These are phyloP conservation scores for Pediacus dermestoides DNA, from an alignment of 2,888 invertebrate species.

Conservation along the genomic window DNA sequence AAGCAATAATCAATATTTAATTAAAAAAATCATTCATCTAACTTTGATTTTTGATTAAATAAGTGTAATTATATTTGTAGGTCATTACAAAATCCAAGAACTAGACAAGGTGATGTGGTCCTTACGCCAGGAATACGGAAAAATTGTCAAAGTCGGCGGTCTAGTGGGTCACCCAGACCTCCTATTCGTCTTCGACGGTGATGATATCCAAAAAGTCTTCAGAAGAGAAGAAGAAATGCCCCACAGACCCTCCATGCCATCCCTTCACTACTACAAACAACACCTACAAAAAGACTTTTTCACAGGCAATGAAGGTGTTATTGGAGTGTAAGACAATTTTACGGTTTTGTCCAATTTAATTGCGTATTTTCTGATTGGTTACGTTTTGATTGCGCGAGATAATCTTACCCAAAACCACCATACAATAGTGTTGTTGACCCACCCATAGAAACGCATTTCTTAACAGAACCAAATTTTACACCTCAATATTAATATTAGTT, in stretches of 20 bases:
- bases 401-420: too few species aligned
- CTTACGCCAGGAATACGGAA: conserved; percentile 56
- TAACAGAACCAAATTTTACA: too few species aligned
- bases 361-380: too few species aligned
- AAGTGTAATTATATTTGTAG: too few species aligned
- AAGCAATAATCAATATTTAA: too few species aligned
- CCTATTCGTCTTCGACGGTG: conserved; percentile 69
- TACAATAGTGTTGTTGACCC: too few species aligned
- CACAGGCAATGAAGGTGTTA: conserved; percentile 67
- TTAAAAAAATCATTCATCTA: too few species aligned
- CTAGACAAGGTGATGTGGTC: conserved; percentile 59
- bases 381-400: too few species aligned
- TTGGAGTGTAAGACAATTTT: conserved; percentile 64
- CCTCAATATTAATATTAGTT: too few species aligned
- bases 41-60: too few species aligned
- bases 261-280: conserved; percentile 68
- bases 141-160: conserved; percentile 64
- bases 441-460: too few species aligned
- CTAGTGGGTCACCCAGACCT: conserved; percentile 74
- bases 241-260: conserved; percentile 70
- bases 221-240: conserved; percentile 67
- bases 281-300: conserved; percentile 66
- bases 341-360: background rate
- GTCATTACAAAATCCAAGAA: conserved; percentile 57
- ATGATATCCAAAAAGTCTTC: conserved; percentile 68